Percentiles rank a stretch among this genome's conserved stretches.
Conservation (phyloP, 2,888 invertebrate genomes). For the Calliphora vomitoria region DNA sequence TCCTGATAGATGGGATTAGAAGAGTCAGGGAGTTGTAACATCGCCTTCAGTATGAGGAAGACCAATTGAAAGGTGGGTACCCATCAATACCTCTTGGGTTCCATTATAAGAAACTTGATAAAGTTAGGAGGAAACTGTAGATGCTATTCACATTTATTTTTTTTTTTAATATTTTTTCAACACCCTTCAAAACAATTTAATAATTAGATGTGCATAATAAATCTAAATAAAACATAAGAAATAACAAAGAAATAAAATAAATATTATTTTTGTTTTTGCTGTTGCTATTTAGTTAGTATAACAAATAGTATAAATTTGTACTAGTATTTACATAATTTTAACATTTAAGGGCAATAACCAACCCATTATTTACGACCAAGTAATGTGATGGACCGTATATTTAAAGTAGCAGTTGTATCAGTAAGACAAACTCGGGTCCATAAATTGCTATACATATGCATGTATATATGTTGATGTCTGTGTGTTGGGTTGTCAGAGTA, state of each 20-base stretch:
- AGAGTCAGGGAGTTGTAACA: no score
- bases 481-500: not conserved
- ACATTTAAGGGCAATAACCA: constrained; percentile 37
- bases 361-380: constrained; percentile 6
- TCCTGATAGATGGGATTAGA: no score
- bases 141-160: no score
- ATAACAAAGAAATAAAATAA: constrained; percentile 26
- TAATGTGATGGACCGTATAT: not conserved
- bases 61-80: no score
- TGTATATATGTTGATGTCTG: not conserved
- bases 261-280: not conserved
- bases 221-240: not conserved
- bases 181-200: constrained; percentile 4
- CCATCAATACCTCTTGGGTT: no score
- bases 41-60: no score
- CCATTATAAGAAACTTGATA: no score
- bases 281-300: not conserved
- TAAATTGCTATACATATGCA: not conserved
- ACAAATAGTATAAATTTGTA: not conserved
- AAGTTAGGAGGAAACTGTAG: no score
- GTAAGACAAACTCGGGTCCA: not conserved
- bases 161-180: not conserved
- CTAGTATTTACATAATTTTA: constrained; percentile 20
- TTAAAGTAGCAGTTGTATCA: not conserved
- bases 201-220: constrained; percentile 18